Percentiles rank a stretch among this genome's conserved stretches.
Evolutionary conservation across 2,888 invertebrate species (phyloP).

Genomic region (Macrosoma leucophasiata): DNA sequence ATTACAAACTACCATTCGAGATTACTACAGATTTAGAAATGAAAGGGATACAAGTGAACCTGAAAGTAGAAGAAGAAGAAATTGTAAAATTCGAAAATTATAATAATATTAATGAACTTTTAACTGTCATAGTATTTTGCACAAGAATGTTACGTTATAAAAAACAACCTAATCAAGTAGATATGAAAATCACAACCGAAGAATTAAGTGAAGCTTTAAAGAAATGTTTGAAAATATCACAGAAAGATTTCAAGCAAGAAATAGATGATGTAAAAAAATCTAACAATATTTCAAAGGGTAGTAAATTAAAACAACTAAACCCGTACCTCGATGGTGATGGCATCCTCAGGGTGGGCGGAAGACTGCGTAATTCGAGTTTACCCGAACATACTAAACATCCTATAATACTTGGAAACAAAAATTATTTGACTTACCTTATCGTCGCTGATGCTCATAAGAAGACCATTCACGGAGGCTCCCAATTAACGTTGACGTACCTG

Average conservation of each 20-base stretch:
- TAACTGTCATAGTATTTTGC: constrained; percentile 5
- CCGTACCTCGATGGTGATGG: constrained; percentile 21
- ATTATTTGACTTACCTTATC: constrained; percentile 17
- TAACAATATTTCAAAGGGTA: constrained; percentile 14
- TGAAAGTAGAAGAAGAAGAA: constrained; percentile 2
- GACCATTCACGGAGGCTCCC: constrained; percentile 28
- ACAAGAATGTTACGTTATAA: constrained; percentile 8
- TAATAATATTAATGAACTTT: constrained; percentile 4
- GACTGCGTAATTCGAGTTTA: constrained; percentile 18
- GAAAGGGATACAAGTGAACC: constrained; percentile 3
- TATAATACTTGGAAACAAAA: constrained; percentile 22
- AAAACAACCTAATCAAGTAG: not conserved
- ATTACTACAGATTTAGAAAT: constrained; percentile 4
- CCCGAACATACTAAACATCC: constrained; percentile 18
- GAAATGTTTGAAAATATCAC: constrained; percentile 17
- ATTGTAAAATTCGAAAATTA: constrained; percentile 5
- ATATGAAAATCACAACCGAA: constrained; percentile 5
- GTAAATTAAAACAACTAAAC: constrained; percentile 20
- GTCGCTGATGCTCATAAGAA: constrained; percentile 24
- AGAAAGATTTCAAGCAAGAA: constrained; percentile 6
- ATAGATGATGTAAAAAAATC: constrained; percentile 10
- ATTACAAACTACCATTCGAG: constrained; percentile 4
- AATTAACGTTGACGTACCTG: constrained; percentile 24
- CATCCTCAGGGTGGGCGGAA: constrained; percentile 27
- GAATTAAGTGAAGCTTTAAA: constrained; percentile 10